Conservation (phyloP, 2,888 invertebrate genomes). For the Cataglyphis cursor region DNA sequence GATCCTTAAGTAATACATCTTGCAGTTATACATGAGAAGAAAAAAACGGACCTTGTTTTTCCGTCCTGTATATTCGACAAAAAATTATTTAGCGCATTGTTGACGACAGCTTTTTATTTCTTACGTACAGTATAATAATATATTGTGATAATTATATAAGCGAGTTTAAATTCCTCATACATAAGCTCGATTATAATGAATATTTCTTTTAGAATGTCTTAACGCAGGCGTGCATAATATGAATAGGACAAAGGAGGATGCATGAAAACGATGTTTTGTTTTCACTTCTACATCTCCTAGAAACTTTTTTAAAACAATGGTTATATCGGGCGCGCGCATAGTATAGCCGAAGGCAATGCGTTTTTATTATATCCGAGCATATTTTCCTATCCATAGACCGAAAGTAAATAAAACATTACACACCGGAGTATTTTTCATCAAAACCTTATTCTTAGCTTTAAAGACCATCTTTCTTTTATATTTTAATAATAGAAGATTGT, state of each 20-base stretch:
- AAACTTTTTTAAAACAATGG: conserved; percentile 49
- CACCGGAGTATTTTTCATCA: conserved; percentile 20
- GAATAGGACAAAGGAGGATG: conserved; percentile 21
- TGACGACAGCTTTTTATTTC: not conserved
- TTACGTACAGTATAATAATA: not conserved
- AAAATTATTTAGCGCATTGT: conserved; percentile 38
- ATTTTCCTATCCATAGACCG: not conserved
- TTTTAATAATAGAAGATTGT: not conserved
- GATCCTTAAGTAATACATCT: conserved; percentile 34
- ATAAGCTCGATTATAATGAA: not conserved
- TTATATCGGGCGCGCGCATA: conserved; percentile 1
- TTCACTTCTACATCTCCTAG: conserved; percentile 39
- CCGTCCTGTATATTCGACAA: conserved; percentile 17
- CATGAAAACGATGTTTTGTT: conserved; percentile 53
- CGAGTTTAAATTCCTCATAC: not conserved
- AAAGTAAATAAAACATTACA: conserved; percentile 33
- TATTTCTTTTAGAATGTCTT: conserved; percentile 20
- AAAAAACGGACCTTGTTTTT: conserved; percentile 28
- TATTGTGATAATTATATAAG: not conserved
- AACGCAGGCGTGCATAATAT: conserved; percentile 38
- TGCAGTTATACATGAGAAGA: not conserved
- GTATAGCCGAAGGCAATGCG: conserved; percentile 45
- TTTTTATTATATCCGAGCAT: conserved; percentile 51
- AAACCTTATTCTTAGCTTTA: conserved; percentile 13
- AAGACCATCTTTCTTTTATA: not conserved